A percentile compares a stretch with the other conserved stretches of the same genome.
Evolutionary conservation across 2,888 invertebrate species (phyloP).

Genomic region (Plagodis pulveraria): DNA sequence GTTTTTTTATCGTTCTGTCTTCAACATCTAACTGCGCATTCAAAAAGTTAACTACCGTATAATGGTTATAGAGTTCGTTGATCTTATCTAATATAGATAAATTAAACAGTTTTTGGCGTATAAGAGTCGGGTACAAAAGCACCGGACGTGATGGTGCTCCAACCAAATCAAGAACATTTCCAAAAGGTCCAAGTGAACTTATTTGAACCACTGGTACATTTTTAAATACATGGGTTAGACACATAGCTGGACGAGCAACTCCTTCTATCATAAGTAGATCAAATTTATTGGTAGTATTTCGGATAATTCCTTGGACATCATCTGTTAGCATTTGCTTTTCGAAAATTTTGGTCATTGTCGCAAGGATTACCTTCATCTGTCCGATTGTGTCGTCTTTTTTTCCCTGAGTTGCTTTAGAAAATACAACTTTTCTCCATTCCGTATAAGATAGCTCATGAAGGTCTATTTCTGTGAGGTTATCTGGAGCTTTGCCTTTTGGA

Average conservation of each 20-base stretch:
- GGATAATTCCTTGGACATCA: constrained; percentile 10
- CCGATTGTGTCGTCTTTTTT: background rate
- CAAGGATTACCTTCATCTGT: constrained; percentile 1
- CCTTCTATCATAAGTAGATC: constrained; percentile 17
- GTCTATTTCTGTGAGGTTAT: constrained; percentile 70
- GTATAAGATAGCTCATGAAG: constrained; percentile 51
- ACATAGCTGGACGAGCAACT: background rate
- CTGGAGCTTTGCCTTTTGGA: constrained; percentile 47
- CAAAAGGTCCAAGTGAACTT: constrained; percentile 3
- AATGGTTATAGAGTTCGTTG: constrained; percentile 18
- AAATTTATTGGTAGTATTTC: constrained; percentile 7
- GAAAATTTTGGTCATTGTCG: constrained; percentile 9
- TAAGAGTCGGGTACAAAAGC: constrained; percentile 5
- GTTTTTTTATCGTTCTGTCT: constrained; percentile 12
- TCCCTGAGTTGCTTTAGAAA: background rate
- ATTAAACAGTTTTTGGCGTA: constrained; percentile 15
- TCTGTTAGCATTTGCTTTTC: constrained; percentile 15
- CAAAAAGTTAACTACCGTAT: constrained; percentile 6
- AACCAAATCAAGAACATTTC: constrained; percentile 1
- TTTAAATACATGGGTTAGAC: constrained; percentile 7
- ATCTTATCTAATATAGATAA: constrained; percentile 22
- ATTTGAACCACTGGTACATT: constrained; percentile 8
- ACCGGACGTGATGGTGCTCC: constrained; percentile 3
- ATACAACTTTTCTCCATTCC: constrained; percentile 1
- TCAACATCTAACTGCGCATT: background rate